These are phyloP conservation scores for Cyclophora albipunctata DNA, from an alignment of 2,888 invertebrate genomes.

Conservation along the genomic window DNA sequence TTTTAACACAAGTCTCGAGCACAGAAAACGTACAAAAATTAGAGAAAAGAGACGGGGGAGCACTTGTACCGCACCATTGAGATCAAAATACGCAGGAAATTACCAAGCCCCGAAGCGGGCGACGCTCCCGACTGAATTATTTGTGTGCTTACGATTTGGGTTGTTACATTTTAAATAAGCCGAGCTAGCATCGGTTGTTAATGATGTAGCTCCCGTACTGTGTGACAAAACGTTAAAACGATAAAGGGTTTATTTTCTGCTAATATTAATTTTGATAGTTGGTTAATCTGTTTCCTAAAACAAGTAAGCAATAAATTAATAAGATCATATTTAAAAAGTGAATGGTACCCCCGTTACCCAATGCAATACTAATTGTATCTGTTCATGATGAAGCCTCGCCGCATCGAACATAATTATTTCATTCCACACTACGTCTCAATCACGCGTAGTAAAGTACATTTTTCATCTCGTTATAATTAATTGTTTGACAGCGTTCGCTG, in stretches of 20 bases:
- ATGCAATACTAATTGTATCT: no score
- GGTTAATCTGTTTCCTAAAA: no score
- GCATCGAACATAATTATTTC: no score
- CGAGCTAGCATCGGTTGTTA: conserved; percentile 58
- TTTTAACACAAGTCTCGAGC: conserved; percentile 69
- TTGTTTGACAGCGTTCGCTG: conserved; percentile 13
- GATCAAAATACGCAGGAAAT: conserved; percentile 74
- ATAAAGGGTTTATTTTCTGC: no score
- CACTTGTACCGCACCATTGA: conserved; percentile 74
- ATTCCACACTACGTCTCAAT: conserved; percentile 9
- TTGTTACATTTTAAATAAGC: conserved; percentile 68
- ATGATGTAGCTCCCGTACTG: conserved; percentile 25
- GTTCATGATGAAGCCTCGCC: no score
- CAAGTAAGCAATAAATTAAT: no score
- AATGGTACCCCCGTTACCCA: no score
- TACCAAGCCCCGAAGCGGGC: conserved; percentile 55
- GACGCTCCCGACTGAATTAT: conserved; percentile 55
- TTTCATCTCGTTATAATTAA: conserved; percentile 20
- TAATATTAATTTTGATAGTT: no score
- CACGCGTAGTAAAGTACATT: conserved; percentile 8
- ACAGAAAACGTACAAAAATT: conserved; percentile 74
- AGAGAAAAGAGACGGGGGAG: conserved; percentile 70
- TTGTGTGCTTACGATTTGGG: conserved; percentile 66
- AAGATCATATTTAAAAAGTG: no score
- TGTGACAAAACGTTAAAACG: no score